Evolutionary conservation across 92 coral and sea anemone genomes (phyloP), one percentile per base, ranked within the genome.

Genomic region (Meandrina meandrites): DNA sequence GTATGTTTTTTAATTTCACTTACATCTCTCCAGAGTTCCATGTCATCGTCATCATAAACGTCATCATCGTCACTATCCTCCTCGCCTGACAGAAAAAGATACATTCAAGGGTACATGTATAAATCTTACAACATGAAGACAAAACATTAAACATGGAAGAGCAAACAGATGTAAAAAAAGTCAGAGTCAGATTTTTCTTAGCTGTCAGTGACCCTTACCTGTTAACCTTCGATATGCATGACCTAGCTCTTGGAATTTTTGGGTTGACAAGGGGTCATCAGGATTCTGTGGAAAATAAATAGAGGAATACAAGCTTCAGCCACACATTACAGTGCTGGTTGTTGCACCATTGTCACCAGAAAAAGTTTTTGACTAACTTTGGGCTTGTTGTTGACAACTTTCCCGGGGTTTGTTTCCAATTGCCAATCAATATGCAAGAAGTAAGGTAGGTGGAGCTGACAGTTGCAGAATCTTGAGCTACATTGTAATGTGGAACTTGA

Each of bases 201-300:
- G 68, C 30, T 60, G 15, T 35, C 22, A 24, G 32, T 28, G 1
- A 3, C 28, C 42, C 32, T 69, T 84, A 93, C 96, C 96, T 13
- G 88, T 84, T 35, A 93, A 79, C 83, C 78, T 80, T 53, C 82
- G 87, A 76, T 93, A 93, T 57, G 96, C 96, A 80, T 91, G 89
- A 15, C 96, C 96, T 19, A 93, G 86, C 60, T 93, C 94, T 74
- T 93, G 96, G 67, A 93, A 93, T 70, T 91, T 91, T 50, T 57
- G 83, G 5, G 88, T 91, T 72, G 96, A 93, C 31, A 84, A 90
- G 30, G 96, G 96, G 58, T 92, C 94, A 89, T 93, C 92, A 35
- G 90, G 92, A 67, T 93, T 91, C 96, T 93, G 80, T 14, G 14
- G n/a, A 31, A 76, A 40, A 24, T 24, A 60, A 2, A 80, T 22